These are phyloP conservation scores for Drosophila rellima DNA, from an alignment of 2,888 invertebrate species.

Conservation along the genomic window DNA sequence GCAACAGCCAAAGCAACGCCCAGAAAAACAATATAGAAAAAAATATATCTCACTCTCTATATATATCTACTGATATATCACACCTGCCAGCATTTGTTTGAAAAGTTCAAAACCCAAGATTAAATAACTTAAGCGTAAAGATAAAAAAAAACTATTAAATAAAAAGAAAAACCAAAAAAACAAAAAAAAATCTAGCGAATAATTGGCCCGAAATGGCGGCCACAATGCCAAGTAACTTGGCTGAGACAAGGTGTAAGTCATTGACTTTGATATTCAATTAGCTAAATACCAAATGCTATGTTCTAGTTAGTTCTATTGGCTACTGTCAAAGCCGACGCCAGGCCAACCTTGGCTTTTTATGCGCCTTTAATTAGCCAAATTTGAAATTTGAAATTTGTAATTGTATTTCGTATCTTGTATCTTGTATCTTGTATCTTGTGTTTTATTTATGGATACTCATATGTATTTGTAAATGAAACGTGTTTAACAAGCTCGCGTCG, in stretches of 20 bases:
- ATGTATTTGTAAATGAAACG: slow-evolving; percentile 69
- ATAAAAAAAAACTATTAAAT: slow-evolving; percentile 1
- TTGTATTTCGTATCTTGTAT: slow-evolving; percentile 11
- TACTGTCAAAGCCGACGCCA: slow-evolving; percentile 77
- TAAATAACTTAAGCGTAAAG: slow-evolving; percentile 45
- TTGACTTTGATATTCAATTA: slow-evolving; percentile 82
- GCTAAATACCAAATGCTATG: slow-evolving; percentile 67
- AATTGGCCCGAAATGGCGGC: slow-evolving; percentile 78
- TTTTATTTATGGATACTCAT: slow-evolving; percentile 7
- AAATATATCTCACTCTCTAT: slow-evolving; percentile 6
- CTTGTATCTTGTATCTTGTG: slow-evolving; percentile 6
- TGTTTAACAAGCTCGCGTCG: slow-evolving; percentile 52
- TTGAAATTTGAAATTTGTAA: slow-evolving; percentile 61
- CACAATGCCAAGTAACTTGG: slow-evolving; percentile 71
- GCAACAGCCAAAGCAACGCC: slow-evolving; percentile 41
- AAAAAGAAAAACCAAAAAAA: background rate
- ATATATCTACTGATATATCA: slow-evolving; percentile 36
- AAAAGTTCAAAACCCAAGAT: slow-evolving; percentile 74
- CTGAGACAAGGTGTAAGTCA: slow-evolving; percentile 76
- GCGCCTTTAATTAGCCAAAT: slow-evolving; percentile 80
- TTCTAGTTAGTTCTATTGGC: slow-evolving; percentile 72
- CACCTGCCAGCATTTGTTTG: slow-evolving; percentile 46
- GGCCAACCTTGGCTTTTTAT: slow-evolving; percentile 74
- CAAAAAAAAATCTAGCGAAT: slow-evolving; percentile 39
- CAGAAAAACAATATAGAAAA: slow-evolving; percentile 9